Base-by-base conservation (phyloP, 2,888 invertebrate genomes). In the Lysandra coridon region DNA sequence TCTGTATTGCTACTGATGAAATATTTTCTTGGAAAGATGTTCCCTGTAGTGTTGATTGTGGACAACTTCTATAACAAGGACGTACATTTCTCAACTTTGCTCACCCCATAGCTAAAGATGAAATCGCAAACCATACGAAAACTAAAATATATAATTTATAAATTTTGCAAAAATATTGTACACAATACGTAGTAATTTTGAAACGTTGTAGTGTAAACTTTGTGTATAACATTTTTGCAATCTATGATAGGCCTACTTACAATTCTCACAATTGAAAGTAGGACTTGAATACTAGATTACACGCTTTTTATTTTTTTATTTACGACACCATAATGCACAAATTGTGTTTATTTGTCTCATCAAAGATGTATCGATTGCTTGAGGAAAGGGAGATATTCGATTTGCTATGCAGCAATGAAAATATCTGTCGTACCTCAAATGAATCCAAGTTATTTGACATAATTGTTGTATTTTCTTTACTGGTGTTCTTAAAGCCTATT, bases 391-490 rank as follows among this genome's bases (percentile, higher is more conserved):
- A 33, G 57, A 76, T 33, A 57, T 57, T 57, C 57, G 14, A 33
- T 69, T 69, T 69, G 69, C 69, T 69, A 14, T 76, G 0, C 53
- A 33, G 74, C 44, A 76, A 76, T 30, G 53, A 12, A 57, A 57
- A 76, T 33, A 57, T 53, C 53, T 14, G 53, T 14, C 30, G n/a
- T 14, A 53, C 30, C 30, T 33, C 49, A 49, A 49, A 69, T 33
- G 14, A 30, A 33, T 33, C 23, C 30, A 12, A 53, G 75, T 53
- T 30, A 76, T 33, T 30, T 49, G 76, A 76, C 76, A 17, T 53
- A 33, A 30, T 14, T 57, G 69, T 76, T 49, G 76, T 76, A 76
- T 76, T 76, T 76, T 76, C 76, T 76, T 76, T 76, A 76, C 49
- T 76, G 53, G 1, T 53, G 14, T 23, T 44, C n/a, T 14, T 5